Evolutionary conservation across 2,888 invertebrate species (phyloP), one percentile per base, ranked within the genome.

Genomic region (Lasioglossum vierecki): DNA sequence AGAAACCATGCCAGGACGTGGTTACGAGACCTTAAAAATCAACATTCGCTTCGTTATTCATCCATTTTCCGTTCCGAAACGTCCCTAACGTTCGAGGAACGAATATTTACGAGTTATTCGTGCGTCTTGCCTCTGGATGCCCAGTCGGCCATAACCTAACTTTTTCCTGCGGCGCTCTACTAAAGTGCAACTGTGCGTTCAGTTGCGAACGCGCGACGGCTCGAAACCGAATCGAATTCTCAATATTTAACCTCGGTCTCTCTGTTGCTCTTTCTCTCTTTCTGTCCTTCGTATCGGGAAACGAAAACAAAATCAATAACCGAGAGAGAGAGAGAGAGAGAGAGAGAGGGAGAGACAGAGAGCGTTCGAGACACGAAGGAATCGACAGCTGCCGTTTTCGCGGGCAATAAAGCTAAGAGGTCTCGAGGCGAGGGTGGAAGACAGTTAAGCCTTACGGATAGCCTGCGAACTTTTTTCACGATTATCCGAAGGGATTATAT

Each of bases 331-430:
- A 35, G 35, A 35, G 35, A 35, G 35, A 35, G 35, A 3, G 35
- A 35, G 35, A 30, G 39, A 39, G 35, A 63, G 77, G 82, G 80
- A 35, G 35, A 35, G 35, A 35, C 2, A 35, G 35, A 35, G 35
- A 3, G 35, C 2, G 35, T 82, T 57, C 75, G 53, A 53, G 76
- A 44, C 66, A 49, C 63, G 53, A 66, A 79, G 79, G 82, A 89
- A 88, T 88, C 84, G 89, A 88, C 88, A 81, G 79, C 82, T 83
- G 84, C 77, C 80, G 73, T 63, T 86, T 82, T 80, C 60, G 72
- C 82, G 87, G 83, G 68, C 77, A 88, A 89, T 86, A 86, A 88
- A 86, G 84, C 84, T 86, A 85, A 89, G 84, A 88, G 83, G 82
- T 70, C 75, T 84, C 75, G 77, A 85, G 79, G 63, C 75, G 75